Evolutionary conservation across 2,113 vertebrate species (phyloP), one percentile per base, ranked within the genome.

Genomic region (Pterophyllum scalare): DNA sequence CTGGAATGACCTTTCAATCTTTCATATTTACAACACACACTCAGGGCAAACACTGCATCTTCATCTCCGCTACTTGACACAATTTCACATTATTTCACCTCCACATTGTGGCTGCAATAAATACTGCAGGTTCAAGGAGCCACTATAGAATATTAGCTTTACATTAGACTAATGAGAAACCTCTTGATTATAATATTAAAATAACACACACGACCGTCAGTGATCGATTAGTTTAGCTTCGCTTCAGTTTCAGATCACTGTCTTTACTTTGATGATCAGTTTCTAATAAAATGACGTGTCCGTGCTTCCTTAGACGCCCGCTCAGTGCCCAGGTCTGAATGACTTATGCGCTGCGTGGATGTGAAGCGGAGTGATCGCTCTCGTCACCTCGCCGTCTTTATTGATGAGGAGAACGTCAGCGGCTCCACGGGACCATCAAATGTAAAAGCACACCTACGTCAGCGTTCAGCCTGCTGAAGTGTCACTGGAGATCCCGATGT

Each of bases 391-490:
- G 7, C 17, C 6, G 20, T 79, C 60, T 65, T 89, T 87, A 87
- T 87, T 89, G 78, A 89, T 87, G 88, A 84, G 77, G 38, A 28
- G 19, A 40, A 77, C 10, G 77, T 46, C 52, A 2, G 60, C 38
- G 8, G 57, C 64, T 43, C n/a, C 61, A 17, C 58, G 17, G 8
- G 24, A 70, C 20, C 46, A 20, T 58, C 57, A 75, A 15, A 81
- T 8, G 79, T 60, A 28, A 59, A 59, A n/a, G 43, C 3, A 19
- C 22, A 31, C 65, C 52, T 26, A 31, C 7, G 33, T 35, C 60
- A 62, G 4, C 79, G 60, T 19, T 70, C 76, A 20, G 77, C 60
- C 60, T 0, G 77, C 86, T 24, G 35, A 62, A 28, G 28, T 28
- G 3, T 52, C 79, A 79, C 78, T 2, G 38, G 61, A 43, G 74